Evolutionary conservation across 2,888 invertebrate genomes (phyloP).

Genomic region (Marasmarcha lunaedactyla): DNA sequence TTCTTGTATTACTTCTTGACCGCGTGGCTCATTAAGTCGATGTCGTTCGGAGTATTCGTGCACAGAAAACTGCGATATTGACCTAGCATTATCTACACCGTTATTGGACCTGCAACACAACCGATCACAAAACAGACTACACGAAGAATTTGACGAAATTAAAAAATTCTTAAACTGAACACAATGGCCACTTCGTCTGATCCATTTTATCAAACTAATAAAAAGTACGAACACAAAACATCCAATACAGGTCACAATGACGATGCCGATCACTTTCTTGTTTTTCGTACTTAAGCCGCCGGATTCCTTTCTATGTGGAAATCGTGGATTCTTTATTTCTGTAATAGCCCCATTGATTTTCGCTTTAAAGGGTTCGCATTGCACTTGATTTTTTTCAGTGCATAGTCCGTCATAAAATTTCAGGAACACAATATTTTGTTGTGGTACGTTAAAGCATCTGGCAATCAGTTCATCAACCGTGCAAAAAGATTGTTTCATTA

Average conservation of each 20-base stretch:
- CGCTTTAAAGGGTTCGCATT: conserved; percentile 57
- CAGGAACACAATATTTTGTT: conserved; percentile 72
- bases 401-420: conserved; percentile 75
- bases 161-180: conserved; percentile 44
- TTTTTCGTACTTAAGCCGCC: conserved; percentile 33
- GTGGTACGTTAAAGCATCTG: conserved; percentile 73
- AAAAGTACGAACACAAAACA: conserved; percentile 65
- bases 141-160: conserved; percentile 40
- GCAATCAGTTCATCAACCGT: conserved; percentile 70
- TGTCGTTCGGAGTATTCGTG: conserved; percentile 74
- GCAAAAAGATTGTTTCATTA: conserved; percentile 64
- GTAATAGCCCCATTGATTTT: conserved; percentile 18
- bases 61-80: conserved; percentile 71
- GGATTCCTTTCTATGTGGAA: conserved; percentile 43
- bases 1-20: conserved; percentile 45
- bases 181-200: conserved; percentile 69
- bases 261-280: conserved; percentile 54
- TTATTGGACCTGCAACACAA: conserved; percentile 54
- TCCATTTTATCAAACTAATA: conserved; percentile 68
- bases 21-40: conserved; percentile 67
- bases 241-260: conserved; percentile 63
- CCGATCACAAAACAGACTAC: conserved; percentile 41
- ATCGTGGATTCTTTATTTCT: conserved; percentile 56
- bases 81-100: conserved; percentile 69
- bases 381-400: conserved; percentile 51